Conservation (phyloP, 2,113 vertebrate species). For the Prolemur simus region DNA sequence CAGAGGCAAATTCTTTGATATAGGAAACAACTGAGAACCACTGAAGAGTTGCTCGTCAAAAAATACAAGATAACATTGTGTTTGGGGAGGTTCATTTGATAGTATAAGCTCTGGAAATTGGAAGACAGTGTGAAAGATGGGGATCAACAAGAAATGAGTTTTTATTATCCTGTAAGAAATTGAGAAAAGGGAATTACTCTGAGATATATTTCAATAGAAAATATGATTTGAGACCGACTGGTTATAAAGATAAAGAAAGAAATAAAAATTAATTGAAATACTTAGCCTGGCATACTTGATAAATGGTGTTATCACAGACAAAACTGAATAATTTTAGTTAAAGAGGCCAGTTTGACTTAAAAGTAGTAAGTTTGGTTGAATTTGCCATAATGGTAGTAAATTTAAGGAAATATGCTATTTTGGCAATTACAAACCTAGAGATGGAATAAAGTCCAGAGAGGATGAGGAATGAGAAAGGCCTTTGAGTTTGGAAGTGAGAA, state of each 20-base stretch:
- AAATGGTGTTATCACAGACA: neutral
- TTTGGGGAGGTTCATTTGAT: neutral
- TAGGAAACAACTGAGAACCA: neutral
- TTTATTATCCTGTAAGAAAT: neutral
- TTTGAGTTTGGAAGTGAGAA: neutral
- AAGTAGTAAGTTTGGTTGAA: neutral
- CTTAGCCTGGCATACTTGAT: neutral
- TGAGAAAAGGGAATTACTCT: neutral
- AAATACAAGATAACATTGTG: neutral
- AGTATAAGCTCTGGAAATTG: neutral
- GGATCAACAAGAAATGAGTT: neutral
- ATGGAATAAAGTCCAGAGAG: neutral
- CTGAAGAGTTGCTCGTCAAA: neutral
- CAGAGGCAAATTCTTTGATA: neutral
- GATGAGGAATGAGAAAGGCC: neutral
- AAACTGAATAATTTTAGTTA: neutral
- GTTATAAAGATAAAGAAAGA: neutral
- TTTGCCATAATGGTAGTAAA: neutral
- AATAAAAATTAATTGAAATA: neutral
- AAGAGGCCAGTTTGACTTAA: neutral
- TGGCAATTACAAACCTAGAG: neutral
- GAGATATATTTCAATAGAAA: neutral
- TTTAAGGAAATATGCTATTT: too few species aligned
- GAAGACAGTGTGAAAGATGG: neutral
- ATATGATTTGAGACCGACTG: neutral